Base-by-base conservation (phyloP, 2,797 vertebrate genomes). In the Aratinga solstitialis region DNA sequence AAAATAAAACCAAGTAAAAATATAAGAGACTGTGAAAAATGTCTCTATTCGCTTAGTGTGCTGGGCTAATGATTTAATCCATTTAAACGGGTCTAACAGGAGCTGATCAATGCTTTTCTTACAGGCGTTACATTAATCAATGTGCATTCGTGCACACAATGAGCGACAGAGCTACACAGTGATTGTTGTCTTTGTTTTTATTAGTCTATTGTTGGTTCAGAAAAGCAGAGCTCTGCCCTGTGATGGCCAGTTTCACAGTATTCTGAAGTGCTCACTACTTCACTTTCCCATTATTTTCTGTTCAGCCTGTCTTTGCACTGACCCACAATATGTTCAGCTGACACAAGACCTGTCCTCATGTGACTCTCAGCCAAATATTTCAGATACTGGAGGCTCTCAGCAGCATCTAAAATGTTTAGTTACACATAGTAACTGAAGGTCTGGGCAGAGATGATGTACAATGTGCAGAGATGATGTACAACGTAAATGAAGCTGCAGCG, bases 111-210 rank as follows among this genome's bases (percentile, higher is more conserved):
- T 43, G 23, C 5, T 87, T 32, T 69, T 73, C 56, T 59, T 59
- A 36, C 24, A 59, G 58, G 15, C 34, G 8, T 36, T 59, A 36
- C 23, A 26, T 36, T 36, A 69, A 32, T 27, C 59, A 59, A 18
- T 30, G 42, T 42, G 53, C 34, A 42, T 32, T 65, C 0, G 0
- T 65, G 16, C 15, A 43, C 13, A 54, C 10, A 43, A 30, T 32
- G 40, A 76, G 23, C 32, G 15, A 32, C 13, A 66, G 67, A 74
- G 24, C 32, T 76, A 13, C 18, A 22, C 29, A 67, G 45, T 26
- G 26, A 14, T 40, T n/a, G 19, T 11, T 63, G 38, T 23, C 43
- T 85, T 74, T 1, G 1, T 48, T 89, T 15, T 48, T 32, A 72
- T 1, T 45, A 42, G 8, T 61, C 53, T 43, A 2, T 43, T 2